Conservation (phyloP, 2,113 vertebrate genomes). For the Propithecus coquereli region DNA sequence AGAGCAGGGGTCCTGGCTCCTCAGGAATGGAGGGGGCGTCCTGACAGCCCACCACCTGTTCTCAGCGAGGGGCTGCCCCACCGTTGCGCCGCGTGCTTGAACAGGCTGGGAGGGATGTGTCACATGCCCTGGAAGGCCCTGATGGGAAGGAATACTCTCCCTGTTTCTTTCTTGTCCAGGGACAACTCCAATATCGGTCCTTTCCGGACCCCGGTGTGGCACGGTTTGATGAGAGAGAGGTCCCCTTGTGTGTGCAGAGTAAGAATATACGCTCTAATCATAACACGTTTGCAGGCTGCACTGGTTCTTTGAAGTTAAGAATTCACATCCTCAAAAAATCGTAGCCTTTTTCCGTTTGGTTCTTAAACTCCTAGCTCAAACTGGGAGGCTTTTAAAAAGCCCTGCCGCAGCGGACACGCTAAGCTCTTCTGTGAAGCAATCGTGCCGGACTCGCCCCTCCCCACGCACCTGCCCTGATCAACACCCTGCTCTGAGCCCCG, state of each 20-base stretch:
- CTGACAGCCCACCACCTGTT: not conserved
- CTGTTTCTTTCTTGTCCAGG: not conserved
- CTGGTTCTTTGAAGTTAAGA: not conserved
- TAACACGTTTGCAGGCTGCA: not conserved
- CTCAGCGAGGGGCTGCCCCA: not conserved
- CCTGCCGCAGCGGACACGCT: not conserved
- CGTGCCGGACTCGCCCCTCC: not conserved
- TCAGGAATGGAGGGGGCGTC: not conserved
- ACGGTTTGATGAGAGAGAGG: not conserved
- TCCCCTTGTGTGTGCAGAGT: not conserved
- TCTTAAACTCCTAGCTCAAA: not conserved
- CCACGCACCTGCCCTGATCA: not conserved
- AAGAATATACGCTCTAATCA: not conserved
- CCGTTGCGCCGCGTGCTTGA: fast-evolving
- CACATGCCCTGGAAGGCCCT: not conserved
- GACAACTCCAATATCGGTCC: not conserved
- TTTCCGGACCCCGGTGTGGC: not conserved
- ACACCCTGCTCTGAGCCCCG: not conserved
- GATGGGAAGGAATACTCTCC: too few relatives aligned
- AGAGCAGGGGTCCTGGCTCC: fast-evolving
- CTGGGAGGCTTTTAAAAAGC: not conserved
- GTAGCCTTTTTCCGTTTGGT: not conserved
- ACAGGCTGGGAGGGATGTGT: fast-evolving
- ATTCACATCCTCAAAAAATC: not conserved
- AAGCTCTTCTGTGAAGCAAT: not conserved